Evolutionary conservation across 1,140 invertebrate species (phyloP).

Genomic region (Ceratosolen solmsi): DNA sequence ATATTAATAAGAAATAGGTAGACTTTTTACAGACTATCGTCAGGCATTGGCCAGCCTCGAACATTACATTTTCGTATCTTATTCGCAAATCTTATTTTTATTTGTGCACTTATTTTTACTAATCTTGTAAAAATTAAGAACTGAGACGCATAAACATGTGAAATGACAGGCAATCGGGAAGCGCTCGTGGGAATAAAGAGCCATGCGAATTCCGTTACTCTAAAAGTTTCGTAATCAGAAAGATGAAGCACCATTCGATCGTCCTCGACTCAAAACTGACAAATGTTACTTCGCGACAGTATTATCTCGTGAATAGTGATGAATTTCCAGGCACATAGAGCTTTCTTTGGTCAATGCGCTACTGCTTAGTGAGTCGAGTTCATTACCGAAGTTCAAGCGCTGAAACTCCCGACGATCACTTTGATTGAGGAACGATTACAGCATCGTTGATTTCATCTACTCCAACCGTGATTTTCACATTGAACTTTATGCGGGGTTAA

Average conservation of each 20-base stretch:
- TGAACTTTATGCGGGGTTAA: slow-evolving; percentile 36
- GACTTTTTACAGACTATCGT: too few relatives aligned
- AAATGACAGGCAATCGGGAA: too few relatives aligned
- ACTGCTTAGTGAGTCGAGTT: slow-evolving; percentile 50
- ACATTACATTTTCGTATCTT: too few relatives aligned
- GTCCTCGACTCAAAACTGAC: slow-evolving; percentile 39
- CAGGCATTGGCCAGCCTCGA: too few relatives aligned
- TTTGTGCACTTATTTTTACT: too few relatives aligned
- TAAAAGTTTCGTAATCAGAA: slow-evolving; percentile 15
- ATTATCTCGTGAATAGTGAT: slow-evolving; percentile 56
- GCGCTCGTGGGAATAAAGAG: too few relatives aligned
- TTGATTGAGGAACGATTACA: slow-evolving; percentile 51
- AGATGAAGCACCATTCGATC: slow-evolving; percentile 48
- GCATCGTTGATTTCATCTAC: slow-evolving; percentile 45
- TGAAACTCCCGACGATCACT: slow-evolving; percentile 52
- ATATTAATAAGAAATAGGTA: too few relatives aligned
- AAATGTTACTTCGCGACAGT: slow-evolving; percentile 53
- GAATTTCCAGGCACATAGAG: slow-evolving; percentile 49
- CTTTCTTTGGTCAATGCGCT: slow-evolving; percentile 10
- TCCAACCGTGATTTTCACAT: slow-evolving; percentile 20
- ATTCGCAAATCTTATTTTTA: too few relatives aligned
- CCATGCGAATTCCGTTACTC: not conserved
- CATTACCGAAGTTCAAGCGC: slow-evolving; percentile 61
- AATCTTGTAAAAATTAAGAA: too few relatives aligned
- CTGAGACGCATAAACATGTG: too few relatives aligned